phyloP scores from a whole-genome alignment of 2,797 vertebrate species.

The Percopsis omiscomaycus region DNA sequence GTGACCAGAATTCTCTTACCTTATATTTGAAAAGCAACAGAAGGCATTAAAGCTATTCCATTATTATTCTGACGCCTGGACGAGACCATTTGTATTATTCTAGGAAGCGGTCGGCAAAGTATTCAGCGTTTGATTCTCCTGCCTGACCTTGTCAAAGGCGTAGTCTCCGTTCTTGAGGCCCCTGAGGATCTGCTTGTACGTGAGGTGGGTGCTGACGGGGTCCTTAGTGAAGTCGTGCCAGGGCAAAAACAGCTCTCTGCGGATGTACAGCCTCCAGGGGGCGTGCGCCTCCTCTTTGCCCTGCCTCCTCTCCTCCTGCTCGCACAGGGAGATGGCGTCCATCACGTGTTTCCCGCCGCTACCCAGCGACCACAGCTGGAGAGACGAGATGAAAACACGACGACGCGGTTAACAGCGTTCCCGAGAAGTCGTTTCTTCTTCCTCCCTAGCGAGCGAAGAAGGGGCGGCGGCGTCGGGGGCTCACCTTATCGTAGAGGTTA shows the following conservation, averaged over 20 bases:
- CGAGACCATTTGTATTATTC: too few species aligned
- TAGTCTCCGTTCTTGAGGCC: conserved; percentile 87
- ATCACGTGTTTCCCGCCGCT: conserved; percentile 81
- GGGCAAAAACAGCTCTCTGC: conserved; percentile 91
- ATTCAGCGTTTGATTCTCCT: neutral
- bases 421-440: too few species aligned
- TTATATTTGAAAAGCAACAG: too few species aligned
- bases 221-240: conserved; percentile 88
- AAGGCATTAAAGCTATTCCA: too few species aligned
- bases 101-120: neutral
- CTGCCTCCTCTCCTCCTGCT: conserved; percentile 85
- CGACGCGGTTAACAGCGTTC: too few species aligned
- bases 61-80: too few species aligned
- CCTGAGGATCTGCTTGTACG: conserved; percentile 87
- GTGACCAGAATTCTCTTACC: too few species aligned
- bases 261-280: conserved; percentile 85
- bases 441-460: too few species aligned
- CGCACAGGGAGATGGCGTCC: conserved; percentile 93
- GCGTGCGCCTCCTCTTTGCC: conserved; percentile 79
- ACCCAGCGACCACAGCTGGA: conserved; percentile 90
- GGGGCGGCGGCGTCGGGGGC: neutral
- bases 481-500: conserved; percentile 86
- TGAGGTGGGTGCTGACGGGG: conserved; percentile 86
- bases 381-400: too few species aligned
- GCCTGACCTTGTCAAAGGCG: conserved; percentile 82